phyloP scores from a whole-genome alignment of 2,797 vertebrate species.

The Tolypeutes matacus region DNA sequence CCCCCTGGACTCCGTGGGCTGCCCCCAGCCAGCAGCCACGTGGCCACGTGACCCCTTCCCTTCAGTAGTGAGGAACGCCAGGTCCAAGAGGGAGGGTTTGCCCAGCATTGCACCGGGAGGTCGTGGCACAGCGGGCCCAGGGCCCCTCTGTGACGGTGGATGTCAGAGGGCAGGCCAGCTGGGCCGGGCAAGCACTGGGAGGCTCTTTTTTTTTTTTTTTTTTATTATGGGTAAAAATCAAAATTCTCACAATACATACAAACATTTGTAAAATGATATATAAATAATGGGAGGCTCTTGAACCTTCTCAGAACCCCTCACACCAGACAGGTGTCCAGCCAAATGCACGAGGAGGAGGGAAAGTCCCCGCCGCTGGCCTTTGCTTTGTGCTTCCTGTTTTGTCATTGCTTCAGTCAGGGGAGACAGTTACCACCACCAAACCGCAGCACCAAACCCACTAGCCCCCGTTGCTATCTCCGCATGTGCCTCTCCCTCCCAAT shows the following conservation, averaged over 20 bases:
- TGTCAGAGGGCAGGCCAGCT: fast-evolving
- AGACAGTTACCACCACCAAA: constrained; percentile 32
- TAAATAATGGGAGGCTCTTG: background rate
- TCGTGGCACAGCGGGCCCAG: fast-evolving
- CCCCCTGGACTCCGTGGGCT: background rate
- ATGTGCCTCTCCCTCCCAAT: background rate
- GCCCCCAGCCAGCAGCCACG: background rate
- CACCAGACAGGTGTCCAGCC: background rate
- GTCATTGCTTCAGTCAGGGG: background rate
- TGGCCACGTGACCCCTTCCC: background rate
- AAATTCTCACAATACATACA: too few relatives aligned
- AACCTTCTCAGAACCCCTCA: background rate
- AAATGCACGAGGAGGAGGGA: background rate
- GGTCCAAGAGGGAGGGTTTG: background rate
- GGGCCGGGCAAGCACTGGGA: background rate
- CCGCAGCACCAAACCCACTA: background rate
- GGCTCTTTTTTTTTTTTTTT: too few relatives aligned
- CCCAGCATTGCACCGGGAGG: background rate
- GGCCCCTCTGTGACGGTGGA: background rate
- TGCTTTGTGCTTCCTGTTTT: constrained; percentile 39
- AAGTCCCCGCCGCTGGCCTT: background rate
- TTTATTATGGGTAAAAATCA: too few relatives aligned
- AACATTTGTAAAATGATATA: too few relatives aligned
- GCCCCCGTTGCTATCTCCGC: background rate
- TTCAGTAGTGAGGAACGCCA: background rate